Percentiles rank a stretch among this genome's conserved stretches.
Evolutionary conservation across 2,888 invertebrate genomes (phyloP).

Genomic region (Diarsia mendica): DNA sequence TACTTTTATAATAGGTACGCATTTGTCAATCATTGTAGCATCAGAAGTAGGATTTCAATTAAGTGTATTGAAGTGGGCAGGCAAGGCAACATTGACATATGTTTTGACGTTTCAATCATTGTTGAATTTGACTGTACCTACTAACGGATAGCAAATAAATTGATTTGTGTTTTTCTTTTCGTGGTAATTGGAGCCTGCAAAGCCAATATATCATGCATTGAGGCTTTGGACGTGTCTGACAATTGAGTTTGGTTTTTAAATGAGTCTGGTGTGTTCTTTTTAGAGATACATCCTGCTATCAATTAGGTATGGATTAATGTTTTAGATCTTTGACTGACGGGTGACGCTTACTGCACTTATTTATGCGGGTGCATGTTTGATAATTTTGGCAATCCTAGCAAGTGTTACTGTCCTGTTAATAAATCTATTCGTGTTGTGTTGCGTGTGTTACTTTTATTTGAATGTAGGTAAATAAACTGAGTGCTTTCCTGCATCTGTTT

Average conservation of each 20-base stretch:
- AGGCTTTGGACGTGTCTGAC: constrained; percentile 16
- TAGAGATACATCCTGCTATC: too few relatives aligned
- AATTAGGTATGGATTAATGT: too few relatives aligned
- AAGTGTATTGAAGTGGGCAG: constrained; percentile 65
- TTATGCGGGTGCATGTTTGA: too few relatives aligned
- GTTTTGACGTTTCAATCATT: constrained; percentile 63
- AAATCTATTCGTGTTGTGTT: too few relatives aligned
- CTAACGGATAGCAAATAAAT: constrained; percentile 50
- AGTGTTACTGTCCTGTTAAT: too few relatives aligned
- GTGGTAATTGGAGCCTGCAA: constrained; percentile 43
- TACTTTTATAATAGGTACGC: constrained; percentile 63
- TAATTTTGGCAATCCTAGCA: too few relatives aligned
- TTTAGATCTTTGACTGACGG: too few relatives aligned
- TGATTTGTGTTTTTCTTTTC: constrained; percentile 58
- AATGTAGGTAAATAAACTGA: too few relatives aligned
- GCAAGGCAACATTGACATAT: constrained; percentile 63
- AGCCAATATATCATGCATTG: constrained; percentile 34
- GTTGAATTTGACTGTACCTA: constrained; percentile 43
- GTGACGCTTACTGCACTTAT: too few relatives aligned
- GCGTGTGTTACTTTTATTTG: too few relatives aligned
- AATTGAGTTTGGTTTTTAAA: background rate
- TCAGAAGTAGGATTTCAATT: constrained; percentile 72
- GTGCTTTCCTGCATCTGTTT: too few relatives aligned
- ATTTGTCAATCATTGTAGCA: constrained; percentile 73
- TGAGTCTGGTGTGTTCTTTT: background rate